Percentiles rank a stretch among this genome's conserved stretches.
phyloP scores from a whole-genome alignment of 2,888 invertebrate genomes.

The Pemphredon lugubris region DNA sequence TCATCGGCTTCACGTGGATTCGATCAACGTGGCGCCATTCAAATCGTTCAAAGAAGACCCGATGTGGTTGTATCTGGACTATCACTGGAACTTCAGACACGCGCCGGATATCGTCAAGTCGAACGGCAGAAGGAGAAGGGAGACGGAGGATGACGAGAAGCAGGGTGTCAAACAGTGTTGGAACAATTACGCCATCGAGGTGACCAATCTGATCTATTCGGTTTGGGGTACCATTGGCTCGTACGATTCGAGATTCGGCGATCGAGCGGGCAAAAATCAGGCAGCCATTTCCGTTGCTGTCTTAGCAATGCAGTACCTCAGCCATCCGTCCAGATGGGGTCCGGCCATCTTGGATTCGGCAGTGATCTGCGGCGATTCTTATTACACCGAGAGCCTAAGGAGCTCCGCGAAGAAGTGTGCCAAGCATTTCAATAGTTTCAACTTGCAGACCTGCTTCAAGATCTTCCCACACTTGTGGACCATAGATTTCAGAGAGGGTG shows the following conservation, averaged over 20 bases:
- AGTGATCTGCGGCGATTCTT: slow-evolving; percentile 75
- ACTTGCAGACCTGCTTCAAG: slow-evolving; percentile 68
- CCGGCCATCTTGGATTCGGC: slow-evolving; percentile 76
- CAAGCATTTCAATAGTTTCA: slow-evolving; percentile 67
- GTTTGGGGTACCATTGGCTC: slow-evolving; percentile 76
- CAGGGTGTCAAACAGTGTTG: slow-evolving; percentile 61
- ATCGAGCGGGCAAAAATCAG: slow-evolving; percentile 72
- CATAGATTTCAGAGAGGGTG: slow-evolving; percentile 65
- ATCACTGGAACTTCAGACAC: slow-evolving; percentile 75
- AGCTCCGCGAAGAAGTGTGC: slow-evolving; percentile 45
- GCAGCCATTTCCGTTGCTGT: slow-evolving; percentile 73
- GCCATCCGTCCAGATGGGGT: slow-evolving; percentile 75
- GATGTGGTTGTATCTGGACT: slow-evolving; percentile 78
- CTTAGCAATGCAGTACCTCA: slow-evolving; percentile 72
- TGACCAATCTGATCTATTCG: slow-evolving; percentile 74
- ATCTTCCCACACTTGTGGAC: slow-evolving; percentile 74
- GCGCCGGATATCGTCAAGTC: slow-evolving; percentile 40
- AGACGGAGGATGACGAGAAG: not conserved
- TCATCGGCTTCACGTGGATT: slow-evolving; percentile 74
- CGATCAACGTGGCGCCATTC: slow-evolving; percentile 66
- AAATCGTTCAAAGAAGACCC: slow-evolving; percentile 74
- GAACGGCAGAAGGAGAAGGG: slow-evolving; percentile 18
- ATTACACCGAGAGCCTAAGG: slow-evolving; percentile 73
- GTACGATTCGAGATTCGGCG: slow-evolving; percentile 72
- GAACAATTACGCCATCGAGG: slow-evolving; percentile 75